Percentiles rank a stretch among this genome's conserved stretches.
phyloP scores from a whole-genome alignment of 2,113 vertebrate genomes.

The Canis aureus region DNA sequence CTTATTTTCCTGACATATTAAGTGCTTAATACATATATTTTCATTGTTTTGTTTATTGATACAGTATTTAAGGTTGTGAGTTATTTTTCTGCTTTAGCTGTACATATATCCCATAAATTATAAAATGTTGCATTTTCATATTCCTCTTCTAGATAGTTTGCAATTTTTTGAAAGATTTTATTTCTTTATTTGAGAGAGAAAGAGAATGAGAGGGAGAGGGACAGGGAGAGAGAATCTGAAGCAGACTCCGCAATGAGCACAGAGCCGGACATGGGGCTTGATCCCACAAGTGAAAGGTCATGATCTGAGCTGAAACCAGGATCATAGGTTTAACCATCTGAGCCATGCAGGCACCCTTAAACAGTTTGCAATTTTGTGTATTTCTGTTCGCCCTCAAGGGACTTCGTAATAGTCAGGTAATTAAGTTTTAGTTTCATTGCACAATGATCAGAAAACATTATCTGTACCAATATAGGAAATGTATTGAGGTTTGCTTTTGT shows the following conservation, averaged over 20 bases:
- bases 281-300: neutral
- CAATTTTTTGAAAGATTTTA: neutral
- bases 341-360: neutral
- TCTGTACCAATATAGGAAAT: neutral
- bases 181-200: neutral
- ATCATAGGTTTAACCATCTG: neutral
- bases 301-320: neutral
- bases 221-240: neutral
- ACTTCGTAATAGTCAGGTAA: neutral
- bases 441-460: neutral
- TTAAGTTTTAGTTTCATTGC: constrained; percentile 26
- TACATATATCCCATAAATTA: neutral
- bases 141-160: neutral
- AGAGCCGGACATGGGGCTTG: neutral
- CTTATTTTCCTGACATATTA: neutral
- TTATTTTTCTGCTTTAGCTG: constrained; percentile 19
- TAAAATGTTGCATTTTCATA: neutral
- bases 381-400: neutral
- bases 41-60: neutral
- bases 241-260: neutral
- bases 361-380: neutral
- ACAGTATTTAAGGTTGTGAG: neutral
- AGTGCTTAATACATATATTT: neutral
- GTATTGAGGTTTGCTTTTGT: neutral
- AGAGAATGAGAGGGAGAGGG: neutral